Conservation (phyloP, 2,113 vertebrate genomes). For the Pogona vitticeps region DNA sequence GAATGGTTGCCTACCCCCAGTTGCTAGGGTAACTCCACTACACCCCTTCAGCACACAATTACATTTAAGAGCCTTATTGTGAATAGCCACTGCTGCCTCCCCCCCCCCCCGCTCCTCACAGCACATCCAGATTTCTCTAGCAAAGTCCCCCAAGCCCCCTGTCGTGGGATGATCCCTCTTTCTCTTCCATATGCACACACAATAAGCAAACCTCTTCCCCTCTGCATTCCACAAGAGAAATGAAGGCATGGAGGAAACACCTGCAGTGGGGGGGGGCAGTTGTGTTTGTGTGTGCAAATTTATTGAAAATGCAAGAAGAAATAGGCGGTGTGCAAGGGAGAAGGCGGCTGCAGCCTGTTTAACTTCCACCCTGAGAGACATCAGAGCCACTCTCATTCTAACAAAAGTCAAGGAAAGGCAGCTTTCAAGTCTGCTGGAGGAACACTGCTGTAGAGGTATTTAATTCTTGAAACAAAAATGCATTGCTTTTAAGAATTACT, state of each 20-base stretch:
- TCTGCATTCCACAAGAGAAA: background rate
- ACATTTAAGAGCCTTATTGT: slow-evolving; percentile 14
- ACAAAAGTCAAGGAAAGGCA: no score
- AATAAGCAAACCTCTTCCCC: background rate
- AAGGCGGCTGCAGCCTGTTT: background rate
- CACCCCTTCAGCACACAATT: slow-evolving; percentile 2
- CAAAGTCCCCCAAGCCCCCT: background rate
- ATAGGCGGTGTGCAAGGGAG: background rate
- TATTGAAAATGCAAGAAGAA: background rate
- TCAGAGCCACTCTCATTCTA: background rate
- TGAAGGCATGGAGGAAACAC: background rate
- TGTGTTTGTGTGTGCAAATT: background rate
- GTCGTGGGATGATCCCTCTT: background rate
- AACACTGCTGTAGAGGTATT: background rate
- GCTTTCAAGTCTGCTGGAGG: background rate
- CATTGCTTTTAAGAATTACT: background rate
- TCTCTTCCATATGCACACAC: background rate
- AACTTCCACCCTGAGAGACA: background rate
- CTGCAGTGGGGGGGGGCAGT: background rate
- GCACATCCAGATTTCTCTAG: background rate
- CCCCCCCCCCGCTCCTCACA: no score
- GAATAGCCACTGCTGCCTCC: background rate
- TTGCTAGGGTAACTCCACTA: slow-evolving; percentile 13
- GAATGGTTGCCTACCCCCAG: background rate
- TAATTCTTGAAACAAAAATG: background rate